phyloP scores from a whole-genome alignment of 2,888 invertebrate genomes.

The Nezara viridula region DNA sequence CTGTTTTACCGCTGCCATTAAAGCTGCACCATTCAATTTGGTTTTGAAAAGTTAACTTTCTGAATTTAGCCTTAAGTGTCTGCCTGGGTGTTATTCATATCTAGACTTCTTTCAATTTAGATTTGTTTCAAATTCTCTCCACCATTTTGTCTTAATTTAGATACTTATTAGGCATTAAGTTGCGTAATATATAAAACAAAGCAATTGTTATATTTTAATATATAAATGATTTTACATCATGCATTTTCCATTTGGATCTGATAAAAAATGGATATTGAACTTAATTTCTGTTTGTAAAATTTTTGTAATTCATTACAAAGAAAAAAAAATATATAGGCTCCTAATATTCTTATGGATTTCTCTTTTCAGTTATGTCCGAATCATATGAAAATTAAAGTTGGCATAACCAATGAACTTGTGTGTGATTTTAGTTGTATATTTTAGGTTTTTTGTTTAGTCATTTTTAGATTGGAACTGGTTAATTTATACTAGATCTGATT shows the following conservation, averaged over 20 bases:
- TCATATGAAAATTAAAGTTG: neutral
- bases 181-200: neutral
- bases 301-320: neutral
- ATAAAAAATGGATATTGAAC: neutral
- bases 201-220: neutral
- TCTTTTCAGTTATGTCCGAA: neutral
- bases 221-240: neutral
- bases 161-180: neutral
- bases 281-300: neutral
- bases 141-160: neutral
- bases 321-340: neutral
- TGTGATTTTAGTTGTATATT: neutral
- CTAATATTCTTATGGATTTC: neutral
- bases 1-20: neutral
- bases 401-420: neutral
- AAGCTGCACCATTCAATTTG: neutral
- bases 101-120: constrained; percentile 17
- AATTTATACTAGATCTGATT: neutral
- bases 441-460: neutral
- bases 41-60: neutral
- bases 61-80: neutral
- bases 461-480: neutral
- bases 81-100: constrained; percentile 48
- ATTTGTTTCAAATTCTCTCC: neutral
- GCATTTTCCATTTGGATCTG: neutral